These are phyloP conservation scores for Phoxinus phoxinus DNA, from an alignment of 2,113 vertebrate species.

Conservation along the genomic window DNA sequence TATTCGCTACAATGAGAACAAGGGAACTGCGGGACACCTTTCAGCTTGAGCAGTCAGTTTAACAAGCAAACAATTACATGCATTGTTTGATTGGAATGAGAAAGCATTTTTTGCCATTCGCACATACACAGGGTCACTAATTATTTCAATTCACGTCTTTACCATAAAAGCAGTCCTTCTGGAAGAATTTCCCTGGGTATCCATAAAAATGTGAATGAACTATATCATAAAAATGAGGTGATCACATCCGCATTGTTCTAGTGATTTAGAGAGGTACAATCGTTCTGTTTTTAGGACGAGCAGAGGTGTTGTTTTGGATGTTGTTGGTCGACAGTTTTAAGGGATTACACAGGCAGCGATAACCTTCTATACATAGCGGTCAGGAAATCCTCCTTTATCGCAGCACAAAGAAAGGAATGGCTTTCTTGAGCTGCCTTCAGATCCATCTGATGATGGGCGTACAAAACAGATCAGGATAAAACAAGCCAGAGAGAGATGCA, in stretches of 20 bases:
- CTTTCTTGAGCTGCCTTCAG: slow-evolving; percentile 63
- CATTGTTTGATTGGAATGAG: neutral
- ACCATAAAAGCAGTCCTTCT: neutral
- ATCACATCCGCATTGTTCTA: slow-evolving; percentile 60
- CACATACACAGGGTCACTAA: slow-evolving; percentile 5
- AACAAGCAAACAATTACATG: slow-evolving; percentile 28
- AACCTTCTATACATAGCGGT: slow-evolving; percentile 73
- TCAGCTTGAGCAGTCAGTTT: neutral
- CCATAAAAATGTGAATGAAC: neutral
- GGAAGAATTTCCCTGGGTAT: slow-evolving; percentile 8
- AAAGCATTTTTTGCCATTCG: neutral
- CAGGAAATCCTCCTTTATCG: slow-evolving; percentile 71
- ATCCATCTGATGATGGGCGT: slow-evolving; percentile 64
- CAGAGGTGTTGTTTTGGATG: slow-evolving; percentile 58
- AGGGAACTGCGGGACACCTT: neutral
- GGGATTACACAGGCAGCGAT: slow-evolving; percentile 66
- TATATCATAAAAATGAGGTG: slow-evolving; percentile 32
- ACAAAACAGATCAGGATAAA: slow-evolving; percentile 75
- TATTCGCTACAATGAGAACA: neutral
- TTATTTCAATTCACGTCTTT: slow-evolving; percentile 42
- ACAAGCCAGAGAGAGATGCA: slow-evolving; percentile 66
- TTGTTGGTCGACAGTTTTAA: slow-evolving; percentile 68
- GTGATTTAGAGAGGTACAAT: slow-evolving; percentile 62
- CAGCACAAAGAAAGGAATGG: slow-evolving; percentile 49
- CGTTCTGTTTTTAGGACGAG: slow-evolving; percentile 57